Evolutionary conservation across 1,140 invertebrate species (phyloP), one percentile per base, ranked within the genome.

Genomic region (Drosophila arizonae): DNA sequence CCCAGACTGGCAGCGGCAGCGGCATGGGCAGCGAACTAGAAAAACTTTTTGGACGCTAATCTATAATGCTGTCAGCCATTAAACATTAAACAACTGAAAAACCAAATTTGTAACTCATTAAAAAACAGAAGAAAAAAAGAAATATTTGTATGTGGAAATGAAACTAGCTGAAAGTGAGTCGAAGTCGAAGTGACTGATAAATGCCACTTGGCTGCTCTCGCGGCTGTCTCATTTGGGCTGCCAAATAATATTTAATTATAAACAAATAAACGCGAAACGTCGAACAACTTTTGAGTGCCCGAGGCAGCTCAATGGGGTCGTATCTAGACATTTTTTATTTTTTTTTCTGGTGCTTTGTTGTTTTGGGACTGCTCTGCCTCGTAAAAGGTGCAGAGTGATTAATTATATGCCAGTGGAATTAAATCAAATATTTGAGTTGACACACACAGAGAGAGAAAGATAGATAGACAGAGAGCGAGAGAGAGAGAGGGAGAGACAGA

Each of bases 231-330:
- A 87, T 87, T 87, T 87, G 77, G 79, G 62, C 84, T 84, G 84
- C 84, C 84, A 87, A 87, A 87, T 87, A 88, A 87, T 87, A 87
- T 87, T 87, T 87, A 87, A 87, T 87, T 87, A 88, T 87, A 87
- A 87, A 87, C 84, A 87, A 87, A 87, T 87, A 87, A 87, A 84
- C 84, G 77, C 68, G 72, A 67, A 46, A 46, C 43, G 33, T 33
- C 57, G 39, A 61, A 39, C 39, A 52, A 41, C 43, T 28, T 17
- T 52, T 21, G 26, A 17, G 6, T 39, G 65, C 57, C 36, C 28
- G 48, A 65, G 71, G 52, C 50, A 72, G 11, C 55, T 13, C 36
- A 43, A 36, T 52, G 68, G 60, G 39, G 48, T 61, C 58, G 30
- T 45, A 58, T 72, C 69, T 54, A 3, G 55, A 21, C 43, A 46